These are phyloP conservation scores for Calephelis nemesis DNA, from an alignment of 1,140 invertebrate species.

Conservation along the genomic window DNA sequence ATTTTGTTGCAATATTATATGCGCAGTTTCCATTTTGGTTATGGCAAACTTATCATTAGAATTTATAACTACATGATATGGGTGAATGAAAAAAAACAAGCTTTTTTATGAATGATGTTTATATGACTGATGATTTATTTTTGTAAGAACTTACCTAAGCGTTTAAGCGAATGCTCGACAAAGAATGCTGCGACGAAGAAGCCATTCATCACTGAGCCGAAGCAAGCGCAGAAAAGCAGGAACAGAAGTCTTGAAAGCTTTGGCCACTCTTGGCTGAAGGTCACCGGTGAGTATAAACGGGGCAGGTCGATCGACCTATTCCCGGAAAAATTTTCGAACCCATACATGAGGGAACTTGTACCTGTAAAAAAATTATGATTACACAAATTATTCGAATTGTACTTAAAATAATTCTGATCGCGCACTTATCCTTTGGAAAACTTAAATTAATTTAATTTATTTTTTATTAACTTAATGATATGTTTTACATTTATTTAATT, in stretches of 20 bases:
- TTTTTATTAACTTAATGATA: too few relatives aligned
- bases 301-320: constrained; percentile 4
- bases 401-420: too few relatives aligned
- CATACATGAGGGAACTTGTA: constrained; percentile 26
- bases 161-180: constrained; percentile 40
- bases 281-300: constrained; percentile 80
- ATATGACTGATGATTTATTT: too few relatives aligned
- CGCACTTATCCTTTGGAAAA: too few relatives aligned
- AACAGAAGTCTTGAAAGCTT: constrained; percentile 84
- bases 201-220: constrained; percentile 76
- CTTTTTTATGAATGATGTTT: too few relatives aligned
- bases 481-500: too few relatives aligned
- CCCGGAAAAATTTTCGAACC: constrained; percentile 17
- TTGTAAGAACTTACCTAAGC: constrained; percentile 40
- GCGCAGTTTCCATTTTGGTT: neutral
- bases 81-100: neutral
- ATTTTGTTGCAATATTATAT: too few relatives aligned
- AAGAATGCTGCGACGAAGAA: constrained; percentile 55
- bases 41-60: neutral
- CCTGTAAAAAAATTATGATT: constrained; percentile 8
- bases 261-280: constrained; percentile 84
- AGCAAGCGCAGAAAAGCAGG: constrained; percentile 81
- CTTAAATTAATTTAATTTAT: too few relatives aligned
- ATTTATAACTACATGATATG: neutral
- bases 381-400: too few relatives aligned